Percentiles rank a stretch among this genome's conserved stretches.
Conservation (phyloP, 2,888 invertebrate genomes). For the Petrophora chlorosata region DNA sequence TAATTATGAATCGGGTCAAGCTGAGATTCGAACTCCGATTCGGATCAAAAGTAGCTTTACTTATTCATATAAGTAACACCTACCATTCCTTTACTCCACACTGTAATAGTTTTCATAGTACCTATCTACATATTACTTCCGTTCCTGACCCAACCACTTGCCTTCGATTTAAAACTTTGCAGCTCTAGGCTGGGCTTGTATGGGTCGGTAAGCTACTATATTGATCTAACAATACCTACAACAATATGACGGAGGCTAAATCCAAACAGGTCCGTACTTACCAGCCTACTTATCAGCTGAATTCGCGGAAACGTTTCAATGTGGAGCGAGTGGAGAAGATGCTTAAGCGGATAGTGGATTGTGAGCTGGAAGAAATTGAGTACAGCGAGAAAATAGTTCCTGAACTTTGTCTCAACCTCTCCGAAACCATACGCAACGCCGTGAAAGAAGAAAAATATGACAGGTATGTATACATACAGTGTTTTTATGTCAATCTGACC, state of each 20-base stretch:
- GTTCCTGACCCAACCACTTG: too few species aligned
- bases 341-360: conserved; percentile 82
- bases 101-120: too few species aligned
- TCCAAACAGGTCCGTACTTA: conserved; percentile 74
- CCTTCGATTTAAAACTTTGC: too few species aligned
- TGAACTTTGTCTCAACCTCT: conserved; percentile 82
- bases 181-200: too few species aligned
- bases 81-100: too few species aligned
- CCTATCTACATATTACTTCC: too few species aligned
- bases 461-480: conserved; percentile 84
- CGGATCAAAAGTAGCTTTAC: too few species aligned
- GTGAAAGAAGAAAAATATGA: conserved; percentile 87
- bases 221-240: conserved; percentile 55
- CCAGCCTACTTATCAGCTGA: conserved; percentile 87
- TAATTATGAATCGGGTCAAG: too few species aligned
- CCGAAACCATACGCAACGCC: conserved; percentile 83
- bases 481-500: conserved; percentile 8
- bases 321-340: conserved; percentile 84
- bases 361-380: conserved; percentile 84
- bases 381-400: conserved; percentile 85
- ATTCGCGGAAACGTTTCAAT: conserved; percentile 85
- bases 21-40: too few species aligned
- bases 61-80: too few species aligned
- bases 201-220: conserved; percentile 30
- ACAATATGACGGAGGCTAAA: conserved; percentile 56